These are phyloP conservation scores for Carduelis carduelis DNA, from an alignment of 2,797 vertebrate species.

Conservation along the genomic window DNA sequence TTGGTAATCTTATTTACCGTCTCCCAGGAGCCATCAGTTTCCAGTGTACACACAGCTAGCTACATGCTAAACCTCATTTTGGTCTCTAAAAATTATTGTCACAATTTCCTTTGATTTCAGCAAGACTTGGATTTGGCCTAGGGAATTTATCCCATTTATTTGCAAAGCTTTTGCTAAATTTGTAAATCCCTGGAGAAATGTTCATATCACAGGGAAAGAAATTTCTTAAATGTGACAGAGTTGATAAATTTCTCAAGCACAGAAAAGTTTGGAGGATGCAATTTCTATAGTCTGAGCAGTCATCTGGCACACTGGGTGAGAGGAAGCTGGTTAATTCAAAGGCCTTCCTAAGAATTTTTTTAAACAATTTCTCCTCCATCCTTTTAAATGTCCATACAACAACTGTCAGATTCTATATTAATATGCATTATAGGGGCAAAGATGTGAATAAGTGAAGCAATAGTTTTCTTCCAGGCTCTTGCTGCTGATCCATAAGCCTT, in stretches of 20 bases:
- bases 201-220: background rate
- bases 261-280: background rate
- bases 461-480: background rate
- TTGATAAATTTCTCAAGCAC: constrained; percentile 35
- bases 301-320: background rate
- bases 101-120: constrained; percentile 14
- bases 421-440: background rate
- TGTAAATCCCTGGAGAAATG: constrained; percentile 27
- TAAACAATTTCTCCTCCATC: background rate
- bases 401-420: background rate
- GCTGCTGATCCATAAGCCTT: constrained; percentile 4
- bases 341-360: background rate
- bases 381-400: background rate
- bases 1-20: background rate
- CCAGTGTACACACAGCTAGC: background rate
- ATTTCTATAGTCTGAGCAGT: background rate
- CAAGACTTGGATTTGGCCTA: constrained; percentile 7
- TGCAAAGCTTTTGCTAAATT: constrained; percentile 32
- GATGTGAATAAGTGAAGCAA: background rate
- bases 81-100: background rate
- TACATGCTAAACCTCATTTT: background rate
- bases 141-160: constrained; percentile 52
- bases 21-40: background rate
- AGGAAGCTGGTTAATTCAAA: background rate
- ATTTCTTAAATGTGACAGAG: constrained; percentile 29